A percentile compares a stretch with the other conserved stretches of the same genome.
Evolutionary conservation across 2,113 vertebrate species (phyloP).

Genomic region (Mormyrus iriodes): DNA sequence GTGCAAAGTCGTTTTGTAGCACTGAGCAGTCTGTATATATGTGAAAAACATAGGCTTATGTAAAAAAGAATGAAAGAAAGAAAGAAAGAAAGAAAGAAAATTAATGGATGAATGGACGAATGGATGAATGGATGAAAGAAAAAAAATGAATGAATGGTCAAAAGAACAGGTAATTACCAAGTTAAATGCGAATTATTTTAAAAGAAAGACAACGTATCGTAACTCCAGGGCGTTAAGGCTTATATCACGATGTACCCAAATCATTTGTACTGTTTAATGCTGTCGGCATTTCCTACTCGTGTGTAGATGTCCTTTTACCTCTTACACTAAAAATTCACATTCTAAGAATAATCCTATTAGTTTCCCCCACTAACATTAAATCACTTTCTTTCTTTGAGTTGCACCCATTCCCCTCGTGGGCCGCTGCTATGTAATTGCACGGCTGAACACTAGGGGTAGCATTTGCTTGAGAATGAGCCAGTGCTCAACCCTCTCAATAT

Average conservation of each 20-base stretch:
- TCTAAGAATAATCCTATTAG: background rate
- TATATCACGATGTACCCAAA: background rate
- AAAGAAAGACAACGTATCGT: background rate
- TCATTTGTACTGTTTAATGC: background rate
- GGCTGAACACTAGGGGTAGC: background rate
- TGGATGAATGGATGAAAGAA: background rate
- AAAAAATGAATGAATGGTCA: background rate
- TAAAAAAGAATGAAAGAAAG: background rate
- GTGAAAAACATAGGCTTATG: background rate
- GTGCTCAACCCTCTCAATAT: background rate
- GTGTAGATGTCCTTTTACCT: background rate
- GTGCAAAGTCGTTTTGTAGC: background rate
- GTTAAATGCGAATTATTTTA: background rate
- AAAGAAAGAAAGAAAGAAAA: background rate
- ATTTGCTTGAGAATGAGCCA: background rate
- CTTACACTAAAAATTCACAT: background rate
- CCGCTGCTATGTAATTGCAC: background rate
- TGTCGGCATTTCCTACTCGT: background rate
- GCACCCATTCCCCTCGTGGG: background rate
- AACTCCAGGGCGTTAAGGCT: background rate
- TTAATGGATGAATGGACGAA: background rate
- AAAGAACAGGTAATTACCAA: background rate
- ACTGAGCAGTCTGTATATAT: background rate
- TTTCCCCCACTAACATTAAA: background rate
- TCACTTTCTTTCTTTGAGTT: background rate